Evolutionary conservation across 1,140 invertebrate species (phyloP).

Genomic region (Heterodera carotae): DNA sequence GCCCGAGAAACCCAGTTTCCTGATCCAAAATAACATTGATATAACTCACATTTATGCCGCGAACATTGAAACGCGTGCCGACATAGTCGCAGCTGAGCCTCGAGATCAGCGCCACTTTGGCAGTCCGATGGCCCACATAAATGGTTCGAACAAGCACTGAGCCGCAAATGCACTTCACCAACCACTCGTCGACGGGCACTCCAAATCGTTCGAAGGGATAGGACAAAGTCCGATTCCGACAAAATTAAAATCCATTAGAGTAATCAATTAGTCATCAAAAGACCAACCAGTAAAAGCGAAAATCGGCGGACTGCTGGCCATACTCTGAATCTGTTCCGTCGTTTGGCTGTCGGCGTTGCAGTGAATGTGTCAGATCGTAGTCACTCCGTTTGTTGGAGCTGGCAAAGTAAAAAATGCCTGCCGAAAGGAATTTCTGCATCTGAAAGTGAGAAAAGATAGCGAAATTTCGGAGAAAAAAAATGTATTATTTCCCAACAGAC

Average conservation of each 20-base stretch:
- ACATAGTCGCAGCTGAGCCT: constrained; percentile 92
- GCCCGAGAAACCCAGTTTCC: no score
- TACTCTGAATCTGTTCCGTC: no score
- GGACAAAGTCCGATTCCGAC: constrained; percentile 61
- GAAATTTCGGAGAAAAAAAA: constrained; percentile 8
- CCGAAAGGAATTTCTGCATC: constrained; percentile 62
- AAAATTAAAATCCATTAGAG: constrained; percentile 17
- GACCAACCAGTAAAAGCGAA: constrained; percentile 52
- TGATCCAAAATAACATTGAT: no score
- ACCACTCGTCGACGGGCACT: constrained; percentile 54
- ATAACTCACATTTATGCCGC: constrained; percentile 80
- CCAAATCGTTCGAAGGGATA: constrained; percentile 60
- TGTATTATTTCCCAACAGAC: constrained; percentile 39
- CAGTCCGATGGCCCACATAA: constrained; percentile 62
- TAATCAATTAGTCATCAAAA: constrained; percentile 44
- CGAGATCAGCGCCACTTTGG: constrained; percentile 78
- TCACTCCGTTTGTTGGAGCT: constrained; percentile 37
- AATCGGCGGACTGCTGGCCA: constrained; percentile 40
- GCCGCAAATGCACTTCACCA: constrained; percentile 61
- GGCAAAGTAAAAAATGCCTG: constrained; percentile 65
- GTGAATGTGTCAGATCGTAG: constrained; percentile 58
- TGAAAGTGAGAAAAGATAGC: constrained; percentile 37
- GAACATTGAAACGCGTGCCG: constrained; percentile 91
- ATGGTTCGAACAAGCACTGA: constrained; percentile 61
- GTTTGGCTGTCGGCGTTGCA: constrained; percentile 46